phyloP scores from a whole-genome alignment of 2,797 vertebrate species.

The Bovichtus variegatus region DNA sequence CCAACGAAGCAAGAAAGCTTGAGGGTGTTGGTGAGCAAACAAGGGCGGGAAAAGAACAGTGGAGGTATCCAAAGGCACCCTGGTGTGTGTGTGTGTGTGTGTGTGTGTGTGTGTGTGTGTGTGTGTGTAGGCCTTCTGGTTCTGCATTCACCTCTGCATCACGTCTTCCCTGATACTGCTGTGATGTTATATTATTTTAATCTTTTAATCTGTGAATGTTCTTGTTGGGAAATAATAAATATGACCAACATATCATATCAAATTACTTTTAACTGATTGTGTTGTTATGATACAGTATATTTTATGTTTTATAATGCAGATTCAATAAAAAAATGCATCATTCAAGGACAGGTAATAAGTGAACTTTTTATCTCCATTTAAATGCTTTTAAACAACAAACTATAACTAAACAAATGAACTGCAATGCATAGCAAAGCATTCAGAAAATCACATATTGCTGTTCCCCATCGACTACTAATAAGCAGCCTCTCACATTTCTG shows the following conservation, averaged over 20 bases:
- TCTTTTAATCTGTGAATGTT: not conserved
- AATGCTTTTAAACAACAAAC: not conserved
- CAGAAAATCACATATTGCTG: not conserved
- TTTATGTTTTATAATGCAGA: not conserved
- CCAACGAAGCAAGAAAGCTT: conserved; percentile 36
- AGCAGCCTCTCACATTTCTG: not conserved
- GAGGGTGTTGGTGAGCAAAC: conserved; percentile 23
- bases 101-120: not conserved
- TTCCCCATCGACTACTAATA: not conserved
- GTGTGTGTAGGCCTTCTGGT: not conserved
- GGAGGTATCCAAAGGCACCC: conserved; percentile 7
- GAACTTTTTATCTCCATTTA: not conserved
- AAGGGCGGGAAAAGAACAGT: conserved; percentile 47
- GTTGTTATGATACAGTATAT: not conserved
- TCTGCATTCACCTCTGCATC: not conserved
- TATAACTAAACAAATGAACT: not conserved
- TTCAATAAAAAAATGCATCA: not conserved
- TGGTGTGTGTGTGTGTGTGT: too few species aligned
- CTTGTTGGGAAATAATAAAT: not conserved
- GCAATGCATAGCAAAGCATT: too few species aligned
- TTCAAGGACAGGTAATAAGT: not conserved
- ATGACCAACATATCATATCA: not conserved
- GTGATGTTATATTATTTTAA: not conserved
- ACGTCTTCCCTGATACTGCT: not conserved
- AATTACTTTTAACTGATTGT: not conserved